Base-by-base conservation (phyloP, 2,797 vertebrate species). In the Neostethus bicornis region DNA sequence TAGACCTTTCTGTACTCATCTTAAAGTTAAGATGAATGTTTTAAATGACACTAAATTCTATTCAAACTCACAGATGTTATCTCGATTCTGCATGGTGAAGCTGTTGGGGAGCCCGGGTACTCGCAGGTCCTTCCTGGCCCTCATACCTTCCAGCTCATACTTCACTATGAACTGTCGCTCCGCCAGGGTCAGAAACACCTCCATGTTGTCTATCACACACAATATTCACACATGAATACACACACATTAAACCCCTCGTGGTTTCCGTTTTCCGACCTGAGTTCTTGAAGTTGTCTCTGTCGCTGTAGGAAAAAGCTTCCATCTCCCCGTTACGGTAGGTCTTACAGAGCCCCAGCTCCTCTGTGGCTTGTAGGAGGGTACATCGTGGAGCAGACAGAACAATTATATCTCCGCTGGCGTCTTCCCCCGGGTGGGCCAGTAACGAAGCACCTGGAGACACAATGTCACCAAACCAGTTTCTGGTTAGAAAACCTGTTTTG, bases 141-240 rank as follows among this genome's bases (percentile, higher is more conserved):
- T 76, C 66, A 93, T 51, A 13, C 85, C 87, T 3, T 93, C 91
- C 79, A 94, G 57, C 73, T 90, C 85, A 19, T 91, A 83, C 80
- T 91, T 92, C 44, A 92, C 73, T 0, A 94, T 88, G 79, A 81
- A 91, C 81, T 93, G 92, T 17, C 87, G 81, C 76, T 94, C 92
- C 0, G 93, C 91, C 54, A 91, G 53, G 0, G 91, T 93, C 73
- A 94, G 76, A 70, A 94, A 92, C 43, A 19, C 68, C 61, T 90
- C 81, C 81, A 91, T 88, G 77, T 93, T 77, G 67, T 90, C 93
- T 94, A 73, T 38, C 39, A 44, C 1, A 45, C 16, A 72, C 19
- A 45, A 7, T 3, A 14, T 17, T 61, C 0, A 51, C 11, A 48
- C 7, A 17, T n/a, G 4, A 34, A 31, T 17, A 38, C 10, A 19